Base-by-base conservation (phyloP, 2,797 vertebrate genomes). In the Notamacropus eugenii region DNA sequence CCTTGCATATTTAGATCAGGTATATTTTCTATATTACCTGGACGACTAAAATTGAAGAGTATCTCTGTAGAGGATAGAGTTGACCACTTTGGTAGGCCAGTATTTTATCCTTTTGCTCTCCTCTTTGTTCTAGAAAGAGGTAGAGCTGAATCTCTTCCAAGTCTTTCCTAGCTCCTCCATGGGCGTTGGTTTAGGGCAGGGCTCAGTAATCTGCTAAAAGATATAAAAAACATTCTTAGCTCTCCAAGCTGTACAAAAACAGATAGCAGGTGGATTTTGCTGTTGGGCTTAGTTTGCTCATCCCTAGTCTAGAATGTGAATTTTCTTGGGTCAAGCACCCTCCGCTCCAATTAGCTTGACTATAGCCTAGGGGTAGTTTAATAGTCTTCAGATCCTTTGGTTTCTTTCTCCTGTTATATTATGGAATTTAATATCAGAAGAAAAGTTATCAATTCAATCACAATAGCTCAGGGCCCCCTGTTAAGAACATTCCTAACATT, bases 11-110 rank as follows among this genome's bases (percentile, higher is more conserved):
- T 90, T 54, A 93, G 29, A 50, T 94, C 92, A 93, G 52, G 40
- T 90, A 87, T 52, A 91, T 95, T 94, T 94, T 96, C 94, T 82
- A 93, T 96, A 93, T 92, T 58, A 95, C 40, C 40, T 87, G 8
- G 22, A 50, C 27, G 9, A 46, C 40, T 74, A 40, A 46, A 19
- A 10, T 82, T 82, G n/a, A 82, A 9, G 22, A 82, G 40, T 40
- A 24, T 82, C 2, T 82, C 19, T 82, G 5, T 82, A 46, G n/a
- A 24, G 29, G 67, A 22, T 24, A 82, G n/a, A 40, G n/a, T 82
- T 82, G 67, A 2, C n/a, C 67, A 46, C 5, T 82, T 67, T 34
- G 13, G 31, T n/a, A 16, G 31, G 62, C 16, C n/a, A n/a, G 19
- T 8, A 40, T 40, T 40, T 74, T 34, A 40, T 74, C n/a, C 34